Base-by-base conservation (phyloP, 2,113 vertebrate species). In the Varanus salvator region DNA sequence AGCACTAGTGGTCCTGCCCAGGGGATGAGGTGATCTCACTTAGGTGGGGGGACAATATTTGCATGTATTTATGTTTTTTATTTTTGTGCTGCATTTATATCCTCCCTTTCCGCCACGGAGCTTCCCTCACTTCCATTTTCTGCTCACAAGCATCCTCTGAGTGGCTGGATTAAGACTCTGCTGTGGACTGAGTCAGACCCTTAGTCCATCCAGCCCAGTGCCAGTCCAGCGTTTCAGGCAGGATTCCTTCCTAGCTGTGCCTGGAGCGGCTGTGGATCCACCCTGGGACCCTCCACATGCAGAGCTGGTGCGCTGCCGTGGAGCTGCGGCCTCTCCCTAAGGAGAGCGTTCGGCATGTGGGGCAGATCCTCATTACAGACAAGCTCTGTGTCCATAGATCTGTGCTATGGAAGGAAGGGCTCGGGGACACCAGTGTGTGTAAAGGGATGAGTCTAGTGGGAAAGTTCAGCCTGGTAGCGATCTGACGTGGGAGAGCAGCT, bases 1-100 rank as follows among this genome's bases (percentile, higher is more conserved):
- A 0, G 0, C 48, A 50, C 60, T n/a, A 12, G 31, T 31, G 3
- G 0, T 23, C 64, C 25, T 80, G 29, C 64, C 9, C 9, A 19
- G 44, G 8, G n/a, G 17, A 8, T 23, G 71, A 44, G 44, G 25
- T 23, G 15, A 12, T 7, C 7, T 44, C 38, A 17, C 64, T 69
- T 80, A 69, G 38, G 19, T 27, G 34, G 0, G 25, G 50, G 31
- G 21, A 77, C 19, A 25, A 21, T 1, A 7, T 29, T 64, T 44
- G 8, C 25, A 15, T 83, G 38, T 34, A 44, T 48, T 5, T 2
- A 17, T 19, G 23, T 25, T 50, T 25, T 50, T 27, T 25, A 50
- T 25, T 78, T 50, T 8, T 57, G 54, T 57, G 2, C 3, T 60
- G 31, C n/a, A n/a, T 60, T 81, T n/a, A 81, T 21, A 31, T 60